Percentiles rank a stretch among this genome's conserved stretches.
Evolutionary conservation across 92 coral and sea anemone species (phyloP).

Genomic region (Paragorgia papillata): DNA sequence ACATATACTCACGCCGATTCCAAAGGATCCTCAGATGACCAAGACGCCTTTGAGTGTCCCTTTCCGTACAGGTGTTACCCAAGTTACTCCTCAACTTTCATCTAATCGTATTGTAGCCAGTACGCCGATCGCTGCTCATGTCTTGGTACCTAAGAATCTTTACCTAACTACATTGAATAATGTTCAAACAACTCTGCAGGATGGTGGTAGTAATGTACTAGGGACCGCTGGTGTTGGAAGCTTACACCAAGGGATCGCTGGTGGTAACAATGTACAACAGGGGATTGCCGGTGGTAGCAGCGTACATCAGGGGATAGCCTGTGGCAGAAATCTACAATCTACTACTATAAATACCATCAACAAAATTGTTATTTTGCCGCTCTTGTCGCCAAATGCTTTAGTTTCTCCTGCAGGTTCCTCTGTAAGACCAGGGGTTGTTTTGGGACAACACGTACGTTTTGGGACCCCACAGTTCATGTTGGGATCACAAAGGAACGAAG

Average conservation of each 20-base stretch:
- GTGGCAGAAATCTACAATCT: no score
- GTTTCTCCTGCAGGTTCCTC: no score
- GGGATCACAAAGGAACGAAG: no score
- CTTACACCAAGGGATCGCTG: background rate
- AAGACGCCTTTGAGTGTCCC: background rate
- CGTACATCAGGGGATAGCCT: no score
- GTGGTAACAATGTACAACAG: no score
- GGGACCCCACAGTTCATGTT: no score
- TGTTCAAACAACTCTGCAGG: background rate
- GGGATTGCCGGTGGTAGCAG: no score
- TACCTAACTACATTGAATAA: background rate
- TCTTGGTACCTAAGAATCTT: background rate
- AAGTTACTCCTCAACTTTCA: background rate
- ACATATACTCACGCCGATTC: background rate
- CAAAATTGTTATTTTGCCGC: no score
- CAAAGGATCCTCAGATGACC: background rate
- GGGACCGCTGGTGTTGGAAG: background rate
- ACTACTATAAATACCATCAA: no score
- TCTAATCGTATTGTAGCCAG: background rate
- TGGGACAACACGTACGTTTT: no score
- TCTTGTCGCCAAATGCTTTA: no score
- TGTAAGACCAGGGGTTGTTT: no score
- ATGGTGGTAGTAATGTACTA: background rate
- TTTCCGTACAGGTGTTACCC: background rate
- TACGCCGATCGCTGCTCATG: slow-evolving; percentile 7